phyloP scores from a whole-genome alignment of 2,797 vertebrate species.

The Carcharodon carcharias region DNA sequence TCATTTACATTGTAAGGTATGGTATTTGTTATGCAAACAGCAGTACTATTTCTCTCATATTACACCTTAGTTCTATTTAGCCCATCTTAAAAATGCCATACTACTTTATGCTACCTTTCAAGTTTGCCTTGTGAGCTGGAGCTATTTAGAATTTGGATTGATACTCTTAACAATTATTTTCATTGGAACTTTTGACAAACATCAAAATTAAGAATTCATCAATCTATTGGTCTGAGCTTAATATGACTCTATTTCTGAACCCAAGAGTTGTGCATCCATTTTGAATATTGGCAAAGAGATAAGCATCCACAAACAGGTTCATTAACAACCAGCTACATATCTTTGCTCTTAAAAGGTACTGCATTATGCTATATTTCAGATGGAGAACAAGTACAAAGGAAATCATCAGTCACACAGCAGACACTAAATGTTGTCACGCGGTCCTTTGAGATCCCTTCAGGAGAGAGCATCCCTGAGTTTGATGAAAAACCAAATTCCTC shows the following conservation, averaged over 20 bases:
- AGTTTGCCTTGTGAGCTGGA: background rate
- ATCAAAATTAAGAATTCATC: background rate
- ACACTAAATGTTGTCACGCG: slow-evolving; percentile 54
- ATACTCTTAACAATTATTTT: background rate
- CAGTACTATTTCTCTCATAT: background rate
- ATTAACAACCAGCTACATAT: background rate
- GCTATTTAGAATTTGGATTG: background rate
- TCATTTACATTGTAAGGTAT: background rate
- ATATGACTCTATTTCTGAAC: background rate
- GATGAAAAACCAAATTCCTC: slow-evolving; percentile 53
- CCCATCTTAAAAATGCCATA: background rate
- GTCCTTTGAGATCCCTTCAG: slow-evolving; percentile 51
- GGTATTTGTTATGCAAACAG: background rate
- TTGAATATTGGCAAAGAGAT: background rate
- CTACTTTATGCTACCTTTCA: background rate
- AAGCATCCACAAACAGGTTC: background rate
- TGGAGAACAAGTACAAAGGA: slow-evolving; percentile 46
- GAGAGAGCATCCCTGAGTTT: slow-evolving; percentile 58
- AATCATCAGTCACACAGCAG: slow-evolving; percentile 50
- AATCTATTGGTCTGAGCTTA: background rate
- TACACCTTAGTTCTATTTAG: background rate
- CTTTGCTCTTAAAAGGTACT: background rate
- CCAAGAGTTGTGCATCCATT: background rate
- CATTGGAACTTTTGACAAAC: background rate
- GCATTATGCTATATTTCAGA: background rate